These are phyloP conservation scores for Aurelia aurita DNA, from an alignment of 30 jellyfish, hydroid and myxozoan species.

Conservation along the genomic window DNA sequence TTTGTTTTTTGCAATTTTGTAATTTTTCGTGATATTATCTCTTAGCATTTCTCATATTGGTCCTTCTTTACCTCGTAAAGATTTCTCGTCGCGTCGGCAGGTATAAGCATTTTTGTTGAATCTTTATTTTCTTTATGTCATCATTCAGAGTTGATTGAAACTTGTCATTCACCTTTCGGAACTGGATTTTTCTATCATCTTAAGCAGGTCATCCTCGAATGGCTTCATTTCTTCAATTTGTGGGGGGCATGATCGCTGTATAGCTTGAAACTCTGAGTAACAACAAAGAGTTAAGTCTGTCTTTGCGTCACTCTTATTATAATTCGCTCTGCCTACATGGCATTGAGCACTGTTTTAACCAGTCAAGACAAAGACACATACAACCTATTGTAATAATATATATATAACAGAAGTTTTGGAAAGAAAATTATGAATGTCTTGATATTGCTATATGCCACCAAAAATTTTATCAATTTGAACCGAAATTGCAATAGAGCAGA, in stretches of 20 bases:
- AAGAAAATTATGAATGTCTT: too few relatives aligned
- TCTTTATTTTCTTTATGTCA: slow-evolving; percentile 17
- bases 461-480: too few relatives aligned
- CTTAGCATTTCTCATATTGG: neutral
- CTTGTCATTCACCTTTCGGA: slow-evolving; percentile 9
- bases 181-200: slow-evolving; percentile 33
- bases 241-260: slow-evolving; percentile 53
- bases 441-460: too few relatives aligned
- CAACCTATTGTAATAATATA: too few relatives aligned
- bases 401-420: too few relatives aligned
- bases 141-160: slow-evolving; percentile 23
- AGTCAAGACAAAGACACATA: too few relatives aligned
- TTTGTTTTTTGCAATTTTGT: neutral
- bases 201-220: slow-evolving; percentile 40
- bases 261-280: too few relatives aligned
- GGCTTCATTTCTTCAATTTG: slow-evolving; percentile 11
- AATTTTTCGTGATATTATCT: neutral
- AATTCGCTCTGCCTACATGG: too few relatives aligned
- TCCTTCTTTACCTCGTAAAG: neutral
- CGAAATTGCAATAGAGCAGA: too few relatives aligned
- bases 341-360: too few relatives aligned
- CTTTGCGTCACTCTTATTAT: too few relatives aligned
- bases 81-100: slow-evolving; percentile 59
- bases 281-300: too few relatives aligned
- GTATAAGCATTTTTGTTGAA: slow-evolving; percentile 32